These are phyloP conservation scores for Drosophila baimaii DNA, from an alignment of 1,140 invertebrate species.

Conservation along the genomic window DNA sequence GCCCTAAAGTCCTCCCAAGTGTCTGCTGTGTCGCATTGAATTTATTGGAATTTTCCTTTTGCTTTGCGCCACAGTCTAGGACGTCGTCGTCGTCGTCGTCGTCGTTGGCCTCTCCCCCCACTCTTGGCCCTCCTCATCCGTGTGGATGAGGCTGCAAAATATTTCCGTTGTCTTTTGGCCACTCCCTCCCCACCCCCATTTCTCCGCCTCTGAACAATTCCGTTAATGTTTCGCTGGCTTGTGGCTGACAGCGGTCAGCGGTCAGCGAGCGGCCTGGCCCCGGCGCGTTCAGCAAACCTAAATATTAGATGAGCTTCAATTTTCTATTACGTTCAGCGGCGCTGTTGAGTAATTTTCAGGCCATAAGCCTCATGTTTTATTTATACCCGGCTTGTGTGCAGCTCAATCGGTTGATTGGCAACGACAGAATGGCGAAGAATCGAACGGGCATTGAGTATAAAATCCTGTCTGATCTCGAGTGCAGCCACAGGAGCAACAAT, in stretches of 20 bases:
- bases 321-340: conserved; percentile 57
- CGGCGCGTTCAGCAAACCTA: conserved; percentile 58
- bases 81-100: conserved; percentile 28
- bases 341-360: conserved; percentile 63
- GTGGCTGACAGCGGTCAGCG: conserved; percentile 74
- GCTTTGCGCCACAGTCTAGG: conserved; percentile 51
- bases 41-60: conserved; percentile 81
- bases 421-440: conserved; percentile 11
- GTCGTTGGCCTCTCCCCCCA: conserved; percentile 33
- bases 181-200: neutral
- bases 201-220: conserved; percentile 56
- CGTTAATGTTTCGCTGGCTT: conserved; percentile 72
- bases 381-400: conserved; percentile 59
- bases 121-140: conserved; percentile 2
- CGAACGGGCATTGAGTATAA: conserved; percentile 2
- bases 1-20: conserved; percentile 79
- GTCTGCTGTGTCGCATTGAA: conserved; percentile 81
- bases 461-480: conserved; percentile 9
- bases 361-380: conserved; percentile 69
- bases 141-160: conserved; percentile 54
- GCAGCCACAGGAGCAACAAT: neutral
- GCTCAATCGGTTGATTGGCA: conserved; percentile 58
- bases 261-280: conserved; percentile 40
- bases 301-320: conserved; percentile 72
- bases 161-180: conserved; percentile 57